Percentiles rank a stretch among this genome's conserved stretches.
Evolutionary conservation across 2,113 vertebrate genomes (phyloP).

Genomic region (Enhydra lutris): DNA sequence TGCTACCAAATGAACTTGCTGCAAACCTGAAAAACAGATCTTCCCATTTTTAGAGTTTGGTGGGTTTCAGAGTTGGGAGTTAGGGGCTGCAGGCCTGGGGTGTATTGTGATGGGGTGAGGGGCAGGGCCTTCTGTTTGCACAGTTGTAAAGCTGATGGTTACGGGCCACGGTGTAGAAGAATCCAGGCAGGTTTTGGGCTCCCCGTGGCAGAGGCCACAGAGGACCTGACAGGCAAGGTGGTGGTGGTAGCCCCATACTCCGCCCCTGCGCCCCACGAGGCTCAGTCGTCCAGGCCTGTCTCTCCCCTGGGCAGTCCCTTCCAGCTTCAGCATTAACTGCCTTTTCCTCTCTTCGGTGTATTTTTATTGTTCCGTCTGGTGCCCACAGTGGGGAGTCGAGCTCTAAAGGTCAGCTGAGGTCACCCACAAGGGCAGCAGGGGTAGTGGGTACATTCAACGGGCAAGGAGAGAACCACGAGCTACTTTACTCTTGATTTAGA

Average conservation of each 20-base stretch:
- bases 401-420: background rate
- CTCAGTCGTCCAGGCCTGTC: background rate
- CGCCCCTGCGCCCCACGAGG: accelerated
- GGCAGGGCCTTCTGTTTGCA: background rate
- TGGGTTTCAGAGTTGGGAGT: background rate
- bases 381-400: background rate
- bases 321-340: background rate
- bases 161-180: background rate
- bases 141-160: background rate
- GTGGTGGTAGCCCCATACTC: background rate
- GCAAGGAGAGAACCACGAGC: background rate
- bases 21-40: background rate
- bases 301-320: background rate
- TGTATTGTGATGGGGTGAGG: background rate
- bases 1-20: background rate
- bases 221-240: background rate
- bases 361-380: background rate
- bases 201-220: background rate
- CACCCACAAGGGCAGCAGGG: background rate
- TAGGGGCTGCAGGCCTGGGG: background rate
- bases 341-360: background rate
- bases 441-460: too few species aligned
- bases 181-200: background rate
- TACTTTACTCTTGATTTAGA: background rate
- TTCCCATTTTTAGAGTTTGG: background rate